Evolutionary conservation across 2,888 invertebrate genomes (phyloP).

Genomic region (Eupithecia centaureata): DNA sequence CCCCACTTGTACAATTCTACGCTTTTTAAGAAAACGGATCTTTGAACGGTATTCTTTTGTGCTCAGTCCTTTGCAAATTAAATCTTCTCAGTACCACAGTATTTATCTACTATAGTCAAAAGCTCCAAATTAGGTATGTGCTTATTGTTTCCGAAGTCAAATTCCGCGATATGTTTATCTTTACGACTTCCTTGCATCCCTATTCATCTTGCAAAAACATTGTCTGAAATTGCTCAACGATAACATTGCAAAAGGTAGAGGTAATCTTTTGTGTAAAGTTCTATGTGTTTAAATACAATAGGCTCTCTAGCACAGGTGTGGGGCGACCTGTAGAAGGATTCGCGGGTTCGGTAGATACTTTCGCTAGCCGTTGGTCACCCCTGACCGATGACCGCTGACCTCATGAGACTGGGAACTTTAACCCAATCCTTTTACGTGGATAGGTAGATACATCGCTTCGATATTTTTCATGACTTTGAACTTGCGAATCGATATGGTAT

Average conservation of each 20-base stretch:
- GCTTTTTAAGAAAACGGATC: constrained; percentile 22
- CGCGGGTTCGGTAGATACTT: constrained; percentile 47
- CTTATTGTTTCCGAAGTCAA: constrained; percentile 28
- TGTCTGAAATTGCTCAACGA: constrained; percentile 37
- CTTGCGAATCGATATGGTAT: constrained; percentile 33
- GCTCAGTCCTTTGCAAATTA: constrained; percentile 13
- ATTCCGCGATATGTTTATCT: constrained; percentile 48
- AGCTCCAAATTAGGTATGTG: constrained; percentile 23
- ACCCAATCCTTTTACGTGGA: constrained; percentile 52
- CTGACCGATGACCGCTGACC: constrained; percentile 78
- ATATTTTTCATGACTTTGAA: constrained; percentile 57
- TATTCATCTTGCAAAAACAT: constrained; percentile 38
- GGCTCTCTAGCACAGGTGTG: constrained; percentile 52
- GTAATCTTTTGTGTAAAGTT: constrained; percentile 41
- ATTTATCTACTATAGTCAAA: too few species aligned
- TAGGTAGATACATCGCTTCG: neutral
- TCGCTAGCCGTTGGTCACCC: constrained; percentile 79
- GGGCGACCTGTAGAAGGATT: constrained; percentile 51
- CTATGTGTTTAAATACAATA: constrained; percentile 41
- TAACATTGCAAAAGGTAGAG: constrained; percentile 41
- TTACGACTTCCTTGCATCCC: constrained; percentile 41
- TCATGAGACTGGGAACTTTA: constrained; percentile 77
- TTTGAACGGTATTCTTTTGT: constrained; percentile 35
- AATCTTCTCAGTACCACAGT: neutral
- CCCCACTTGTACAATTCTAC: constrained; percentile 40